phyloP scores from a whole-genome alignment of 2,113 vertebrate genomes.

The Syrmaticus mikado region DNA sequence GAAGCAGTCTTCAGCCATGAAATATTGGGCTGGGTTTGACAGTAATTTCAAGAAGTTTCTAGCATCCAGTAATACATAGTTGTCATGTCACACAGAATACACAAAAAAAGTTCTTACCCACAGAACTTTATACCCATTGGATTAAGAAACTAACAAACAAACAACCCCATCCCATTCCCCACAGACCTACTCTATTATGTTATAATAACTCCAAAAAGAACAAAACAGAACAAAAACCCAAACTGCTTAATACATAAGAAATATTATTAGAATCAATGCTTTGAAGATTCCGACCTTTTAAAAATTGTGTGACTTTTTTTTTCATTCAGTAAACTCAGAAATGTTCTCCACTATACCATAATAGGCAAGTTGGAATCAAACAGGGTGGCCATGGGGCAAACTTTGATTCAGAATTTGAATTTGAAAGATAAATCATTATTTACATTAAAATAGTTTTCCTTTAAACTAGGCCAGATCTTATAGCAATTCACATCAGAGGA shows the following conservation, averaged over 20 bases:
- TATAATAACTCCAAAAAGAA: not conserved
- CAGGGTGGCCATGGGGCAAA: not conserved
- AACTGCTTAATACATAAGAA: too few species aligned
- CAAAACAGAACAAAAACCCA: too few species aligned
- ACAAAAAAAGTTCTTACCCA: not conserved
- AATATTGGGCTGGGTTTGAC: not conserved
- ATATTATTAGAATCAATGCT: not conserved
- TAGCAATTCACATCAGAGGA: not conserved
- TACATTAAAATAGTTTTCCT: not conserved
- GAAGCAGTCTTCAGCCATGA: not conserved
- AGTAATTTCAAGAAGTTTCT: not conserved
- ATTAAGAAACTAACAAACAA: not conserved
- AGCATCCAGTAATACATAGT: not conserved
- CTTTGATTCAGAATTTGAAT: not conserved
- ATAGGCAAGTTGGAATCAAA: not conserved
- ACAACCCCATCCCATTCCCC: too few species aligned
- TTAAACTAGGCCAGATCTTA: not conserved
- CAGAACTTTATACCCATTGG: not conserved
- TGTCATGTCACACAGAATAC: not conserved
- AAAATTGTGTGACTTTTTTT: not conserved
- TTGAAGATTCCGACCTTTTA: not conserved
- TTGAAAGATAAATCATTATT: not conserved
- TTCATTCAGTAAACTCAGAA: not conserved
- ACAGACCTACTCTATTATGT: not conserved
- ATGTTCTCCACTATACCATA: not conserved